Evolutionary conservation across 2,797 vertebrate genomes (phyloP).

Genomic region (Sebastes goodei): DNA sequence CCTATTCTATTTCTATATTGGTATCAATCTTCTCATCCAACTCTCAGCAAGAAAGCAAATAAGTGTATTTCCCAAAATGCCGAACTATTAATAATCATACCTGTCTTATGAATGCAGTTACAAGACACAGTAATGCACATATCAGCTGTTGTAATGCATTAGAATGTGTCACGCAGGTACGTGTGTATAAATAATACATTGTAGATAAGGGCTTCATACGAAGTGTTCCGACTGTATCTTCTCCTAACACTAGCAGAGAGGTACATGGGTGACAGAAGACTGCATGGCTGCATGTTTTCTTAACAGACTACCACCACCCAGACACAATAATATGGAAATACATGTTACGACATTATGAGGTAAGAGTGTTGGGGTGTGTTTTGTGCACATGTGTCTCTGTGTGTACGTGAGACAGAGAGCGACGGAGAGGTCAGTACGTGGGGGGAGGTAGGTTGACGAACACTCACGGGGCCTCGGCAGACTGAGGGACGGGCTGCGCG

Average conservation of each 20-base stretch:
- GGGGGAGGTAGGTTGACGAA: conserved; percentile 62
- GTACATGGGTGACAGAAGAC: not conserved
- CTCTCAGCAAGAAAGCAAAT: not conserved
- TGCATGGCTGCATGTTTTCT: conserved; percentile 9
- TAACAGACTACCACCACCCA: not conserved
- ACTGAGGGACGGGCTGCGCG: conserved; percentile 4
- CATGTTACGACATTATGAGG: conserved; percentile 53
- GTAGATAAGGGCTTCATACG: conserved; percentile 1
- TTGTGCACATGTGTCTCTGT: conserved; percentile 17
- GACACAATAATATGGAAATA: conserved; percentile 25
- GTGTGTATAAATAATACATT: not conserved
- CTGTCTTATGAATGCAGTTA: not conserved
- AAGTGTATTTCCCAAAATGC: not conserved
- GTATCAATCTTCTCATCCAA: not conserved
- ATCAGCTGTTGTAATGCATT: not conserved
- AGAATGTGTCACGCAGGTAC: not conserved
- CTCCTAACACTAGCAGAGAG: not conserved
- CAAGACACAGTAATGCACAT: not conserved
- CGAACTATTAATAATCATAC: not conserved
- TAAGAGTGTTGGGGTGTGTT: conserved; percentile 43
- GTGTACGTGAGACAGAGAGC: conserved; percentile 13
- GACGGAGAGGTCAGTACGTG: conserved; percentile 39
- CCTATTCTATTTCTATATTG: too few relatives aligned
- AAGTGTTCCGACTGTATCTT: conserved; percentile 12
- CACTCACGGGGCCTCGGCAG: conserved; percentile 29